phyloP scores from a whole-genome alignment of 1,140 invertebrate genomes.

The Phymorhynchus buccinoides region DNA sequence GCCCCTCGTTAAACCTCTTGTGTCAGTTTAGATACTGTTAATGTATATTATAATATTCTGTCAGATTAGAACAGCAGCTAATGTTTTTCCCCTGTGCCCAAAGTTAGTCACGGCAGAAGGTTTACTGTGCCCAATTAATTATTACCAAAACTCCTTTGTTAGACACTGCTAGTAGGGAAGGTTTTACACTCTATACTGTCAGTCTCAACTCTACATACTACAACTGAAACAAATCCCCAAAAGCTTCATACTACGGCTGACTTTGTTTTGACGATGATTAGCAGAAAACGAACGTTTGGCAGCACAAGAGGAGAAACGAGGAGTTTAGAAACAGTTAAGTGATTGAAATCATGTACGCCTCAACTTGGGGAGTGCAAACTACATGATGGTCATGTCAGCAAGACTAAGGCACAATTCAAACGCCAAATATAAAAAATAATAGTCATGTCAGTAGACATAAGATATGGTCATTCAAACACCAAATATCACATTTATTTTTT shows the following conservation, averaged over 20 bases:
- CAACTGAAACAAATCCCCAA: too few relatives aligned
- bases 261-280: too few relatives aligned
- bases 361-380: too few relatives aligned
- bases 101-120: constrained; percentile 3
- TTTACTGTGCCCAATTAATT: neutral
- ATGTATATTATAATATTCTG: too few relatives aligned
- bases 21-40: neutral
- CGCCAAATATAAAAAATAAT: neutral
- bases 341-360: neutral
- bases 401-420: too few relatives aligned
- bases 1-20: neutral
- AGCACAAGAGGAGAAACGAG: neutral
- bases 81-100: neutral
- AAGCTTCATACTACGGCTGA: too few relatives aligned
- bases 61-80: too few relatives aligned
- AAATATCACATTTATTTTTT: too few relatives aligned
- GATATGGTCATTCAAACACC: too few relatives aligned
- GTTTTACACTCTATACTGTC: neutral
- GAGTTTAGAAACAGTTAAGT: neutral
- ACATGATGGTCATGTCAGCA: too few relatives aligned
- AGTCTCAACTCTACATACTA: too few relatives aligned
- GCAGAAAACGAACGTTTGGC: too few relatives aligned
- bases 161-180: neutral
- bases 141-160: neutral
- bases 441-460: neutral